Percentiles rank a stretch among this genome's conserved stretches.
Conservation (phyloP, 2,888 invertebrate genomes). For the Ecliptopera silaceata region DNA sequence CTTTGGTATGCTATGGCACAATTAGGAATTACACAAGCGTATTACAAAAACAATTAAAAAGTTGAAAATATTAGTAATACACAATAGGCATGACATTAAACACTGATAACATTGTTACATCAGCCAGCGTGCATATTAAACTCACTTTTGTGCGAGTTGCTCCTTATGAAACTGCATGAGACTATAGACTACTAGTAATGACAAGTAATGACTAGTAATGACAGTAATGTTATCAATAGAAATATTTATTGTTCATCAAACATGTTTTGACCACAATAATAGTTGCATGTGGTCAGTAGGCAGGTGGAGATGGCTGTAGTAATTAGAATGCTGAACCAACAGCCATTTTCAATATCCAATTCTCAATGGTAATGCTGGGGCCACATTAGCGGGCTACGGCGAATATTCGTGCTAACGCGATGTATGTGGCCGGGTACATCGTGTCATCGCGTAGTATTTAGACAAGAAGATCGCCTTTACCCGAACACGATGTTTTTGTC, state of each 20-base stretch:
- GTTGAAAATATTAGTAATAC: neutral
- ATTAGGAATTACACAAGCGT: slow-evolving; percentile 15
- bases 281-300: no score
- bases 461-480: no score
- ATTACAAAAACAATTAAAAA: neutral
- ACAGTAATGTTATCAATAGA: neutral
- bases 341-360: no score
- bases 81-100: slow-evolving; percentile 12
- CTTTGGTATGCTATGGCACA: slow-evolving; percentile 6
- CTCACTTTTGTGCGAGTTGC: neutral
- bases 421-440: no score
- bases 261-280: no score
- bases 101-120: slow-evolving; percentile 17
- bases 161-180: neutral
- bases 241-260: neutral
- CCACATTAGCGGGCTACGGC: no score
- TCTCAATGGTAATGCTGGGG: no score
- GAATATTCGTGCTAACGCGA: no score
- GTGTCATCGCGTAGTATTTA: no score
- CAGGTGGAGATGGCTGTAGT: no score
- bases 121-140: neutral
- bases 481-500: no score
- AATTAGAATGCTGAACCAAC: no score
- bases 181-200: neutral
- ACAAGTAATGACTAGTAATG: neutral